Percentiles rank a stretch among this genome's conserved stretches.
Conservation (phyloP, 2,113 vertebrate species). For the Camelus dromedarius region DNA sequence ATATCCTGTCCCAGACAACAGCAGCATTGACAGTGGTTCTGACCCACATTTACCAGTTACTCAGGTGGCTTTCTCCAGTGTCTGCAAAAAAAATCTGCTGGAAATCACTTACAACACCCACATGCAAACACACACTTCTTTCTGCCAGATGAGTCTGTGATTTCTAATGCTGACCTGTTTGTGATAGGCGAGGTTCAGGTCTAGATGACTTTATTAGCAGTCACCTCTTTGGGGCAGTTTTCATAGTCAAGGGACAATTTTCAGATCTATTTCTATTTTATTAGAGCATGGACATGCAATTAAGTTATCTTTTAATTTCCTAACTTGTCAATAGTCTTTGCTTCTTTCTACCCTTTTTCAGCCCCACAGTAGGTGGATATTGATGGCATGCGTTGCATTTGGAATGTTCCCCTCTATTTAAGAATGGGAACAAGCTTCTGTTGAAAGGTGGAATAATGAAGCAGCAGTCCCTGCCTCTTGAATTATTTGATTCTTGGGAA, state of each 20-base stretch:
- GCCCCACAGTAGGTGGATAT: background rate
- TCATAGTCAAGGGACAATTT: background rate
- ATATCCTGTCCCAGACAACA: background rate
- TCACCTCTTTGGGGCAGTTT: background rate
- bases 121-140: background rate
- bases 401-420: background rate
- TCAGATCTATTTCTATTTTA: background rate
- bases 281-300: background rate
- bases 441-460: background rate
- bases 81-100: background rate
- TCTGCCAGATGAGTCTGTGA: background rate
- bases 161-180: background rate
- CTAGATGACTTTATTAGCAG: background rate
- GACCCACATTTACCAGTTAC: background rate
- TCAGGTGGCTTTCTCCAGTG: background rate
- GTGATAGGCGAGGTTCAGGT: background rate
- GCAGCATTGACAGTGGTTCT: background rate
- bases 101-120: background rate
- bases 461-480: background rate
- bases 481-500: background rate
- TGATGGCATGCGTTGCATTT: background rate
- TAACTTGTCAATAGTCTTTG: background rate
- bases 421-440: background rate
- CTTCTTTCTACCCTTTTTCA: slow-evolving; percentile 40
- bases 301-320: background rate